phyloP scores from a whole-genome alignment of 1,140 invertebrate species.

The Lamellibrachia luymesi region DNA sequence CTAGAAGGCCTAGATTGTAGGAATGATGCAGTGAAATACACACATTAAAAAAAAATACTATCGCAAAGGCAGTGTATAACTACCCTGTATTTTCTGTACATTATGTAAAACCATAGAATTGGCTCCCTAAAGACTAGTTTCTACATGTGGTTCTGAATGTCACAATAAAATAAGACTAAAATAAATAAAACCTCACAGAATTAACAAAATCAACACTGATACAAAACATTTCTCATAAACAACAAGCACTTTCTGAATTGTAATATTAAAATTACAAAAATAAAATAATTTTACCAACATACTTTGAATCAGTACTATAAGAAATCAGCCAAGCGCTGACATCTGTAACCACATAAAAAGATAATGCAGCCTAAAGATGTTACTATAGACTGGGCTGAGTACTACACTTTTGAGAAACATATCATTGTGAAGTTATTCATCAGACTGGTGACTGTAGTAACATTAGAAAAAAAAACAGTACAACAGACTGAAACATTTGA shows the following conservation, averaged over 20 bases:
- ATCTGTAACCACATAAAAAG: background rate
- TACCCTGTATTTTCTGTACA: background rate
- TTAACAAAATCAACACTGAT: background rate
- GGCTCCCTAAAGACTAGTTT: background rate
- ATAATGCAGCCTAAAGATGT: background rate
- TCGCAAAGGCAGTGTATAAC: background rate
- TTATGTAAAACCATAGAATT: background rate
- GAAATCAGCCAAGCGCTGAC: background rate
- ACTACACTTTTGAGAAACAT: background rate
- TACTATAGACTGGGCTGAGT: background rate
- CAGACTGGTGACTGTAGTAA: no score
- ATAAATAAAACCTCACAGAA: background rate
- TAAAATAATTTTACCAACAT: background rate
- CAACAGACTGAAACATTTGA: no score
- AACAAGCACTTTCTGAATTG: background rate
- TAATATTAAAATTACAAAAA: background rate
- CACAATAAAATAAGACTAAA: background rate
- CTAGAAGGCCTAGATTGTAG: background rate
- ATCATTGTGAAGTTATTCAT: background rate
- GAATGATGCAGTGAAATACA: background rate
- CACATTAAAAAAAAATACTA: background rate
- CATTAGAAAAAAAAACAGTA: no score
- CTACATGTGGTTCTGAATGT: background rate
- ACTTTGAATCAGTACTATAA: background rate
- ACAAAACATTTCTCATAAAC: background rate